Base-by-base conservation (phyloP, 1,140 invertebrate species). In the Drosophila simulans region DNA sequence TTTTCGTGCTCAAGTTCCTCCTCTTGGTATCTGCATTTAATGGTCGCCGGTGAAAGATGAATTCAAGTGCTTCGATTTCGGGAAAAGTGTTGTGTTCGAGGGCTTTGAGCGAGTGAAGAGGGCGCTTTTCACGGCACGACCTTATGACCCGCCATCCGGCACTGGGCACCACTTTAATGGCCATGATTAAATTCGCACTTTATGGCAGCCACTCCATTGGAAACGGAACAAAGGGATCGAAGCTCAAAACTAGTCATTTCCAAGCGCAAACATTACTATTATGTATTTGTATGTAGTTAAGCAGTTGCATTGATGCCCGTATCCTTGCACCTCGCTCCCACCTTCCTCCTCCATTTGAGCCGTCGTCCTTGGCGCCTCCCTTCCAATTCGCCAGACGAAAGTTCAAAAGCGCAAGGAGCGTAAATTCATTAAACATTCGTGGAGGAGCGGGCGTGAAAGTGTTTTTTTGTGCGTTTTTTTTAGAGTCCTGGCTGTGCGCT, bases 381-480 rank as follows among this genome's bases (percentile, higher is more conserved):
- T 62, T 62, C 46, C 54, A 53, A 42, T 70, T 48, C 64, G 66
- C 35, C 20, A 39, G 53, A 27, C 52, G 40, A 66, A 82, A 77
- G 83, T 88, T 86, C 59, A 86, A 83, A 83, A 79, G 79, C 75
- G 83, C 83, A 86, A 88, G 76, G 55, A 88, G 76, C 84, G 70
- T 88, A 77, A 86, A 86, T 83, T 86, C 80, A 86, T 83, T 76
- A 88, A 83, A 75, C 72, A 77, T 69, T 88, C 56, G 74, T 63
- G 70, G 46, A 31, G 70, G 46, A 31, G 25, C 27, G 54, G 82
- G 73, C 77, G 81, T 85, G 73, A 86, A 85, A 85, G 81, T 86
- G 34, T 55, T 22, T 5, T 53, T 43, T 62, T 66, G 45, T 39
- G 39, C 42, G 31, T 31, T 51, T 45, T 45, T 11, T 45, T 45